Conservation (phyloP, 2,113 vertebrate species). For the Proteles cristata region DNA sequence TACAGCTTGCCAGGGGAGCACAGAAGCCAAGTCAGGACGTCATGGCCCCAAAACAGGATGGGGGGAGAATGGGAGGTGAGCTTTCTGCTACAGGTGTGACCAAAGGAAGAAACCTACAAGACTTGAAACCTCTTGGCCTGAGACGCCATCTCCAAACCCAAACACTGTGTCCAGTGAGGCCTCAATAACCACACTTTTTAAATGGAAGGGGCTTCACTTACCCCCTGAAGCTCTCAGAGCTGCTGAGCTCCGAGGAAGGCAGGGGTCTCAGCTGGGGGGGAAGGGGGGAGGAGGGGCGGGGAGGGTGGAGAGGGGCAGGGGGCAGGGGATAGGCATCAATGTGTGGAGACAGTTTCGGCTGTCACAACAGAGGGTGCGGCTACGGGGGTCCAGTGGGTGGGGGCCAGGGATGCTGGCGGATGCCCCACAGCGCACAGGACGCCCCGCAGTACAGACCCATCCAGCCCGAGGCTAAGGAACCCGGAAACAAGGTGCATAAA, state of each 20-base stretch:
- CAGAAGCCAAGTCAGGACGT: neutral
- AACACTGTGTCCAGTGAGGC: neutral
- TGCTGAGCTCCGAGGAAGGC: neutral
- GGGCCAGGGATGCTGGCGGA: neutral
- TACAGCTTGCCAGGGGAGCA: accelerated
- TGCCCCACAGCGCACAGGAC: no score
- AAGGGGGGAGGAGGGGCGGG: no score
- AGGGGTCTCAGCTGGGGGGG: neutral
- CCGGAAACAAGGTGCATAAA: neutral
- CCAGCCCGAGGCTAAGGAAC: neutral
- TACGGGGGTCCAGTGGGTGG: neutral
- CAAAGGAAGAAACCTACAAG: neutral
- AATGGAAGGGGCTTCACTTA: accelerated
- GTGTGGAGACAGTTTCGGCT: neutral
- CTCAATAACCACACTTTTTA: accelerated
- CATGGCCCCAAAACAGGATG: neutral
- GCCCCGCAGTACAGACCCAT: neutral
- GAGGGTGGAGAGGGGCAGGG: no score
- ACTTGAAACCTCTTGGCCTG: neutral
- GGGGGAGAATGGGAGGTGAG: neutral
- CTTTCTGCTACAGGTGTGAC: neutral
- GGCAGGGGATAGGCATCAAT: neutral
- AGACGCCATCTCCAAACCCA: neutral
- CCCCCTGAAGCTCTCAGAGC: neutral
- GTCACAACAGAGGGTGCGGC: accelerated